These are phyloP conservation scores for Antheraea yamamai DNA, from an alignment of 2,888 invertebrate species.

Conservation along the genomic window DNA sequence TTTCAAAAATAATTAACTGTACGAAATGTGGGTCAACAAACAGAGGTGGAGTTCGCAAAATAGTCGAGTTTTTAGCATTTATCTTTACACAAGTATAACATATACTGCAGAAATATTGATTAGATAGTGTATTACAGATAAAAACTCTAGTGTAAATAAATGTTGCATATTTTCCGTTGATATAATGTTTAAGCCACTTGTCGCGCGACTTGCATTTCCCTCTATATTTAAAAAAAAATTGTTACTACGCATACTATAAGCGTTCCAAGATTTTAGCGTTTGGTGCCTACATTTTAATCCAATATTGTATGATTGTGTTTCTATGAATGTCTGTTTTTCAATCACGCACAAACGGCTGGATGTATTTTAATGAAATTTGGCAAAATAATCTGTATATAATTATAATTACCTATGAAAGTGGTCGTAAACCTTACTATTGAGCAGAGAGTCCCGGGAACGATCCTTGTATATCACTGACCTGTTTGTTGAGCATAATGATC, in stretches of 20 bases:
- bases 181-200: conserved; percentile 50
- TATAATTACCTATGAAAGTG: too few relatives aligned
- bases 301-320: too few relatives aligned
- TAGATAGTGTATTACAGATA: conserved; percentile 57
- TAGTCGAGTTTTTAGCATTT: conserved; percentile 60
- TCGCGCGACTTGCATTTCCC: conserved; percentile 48
- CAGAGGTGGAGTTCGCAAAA: conserved; percentile 76
- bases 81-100: conserved; percentile 58
- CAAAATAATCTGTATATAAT: too few relatives aligned
- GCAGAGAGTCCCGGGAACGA: too few relatives aligned
- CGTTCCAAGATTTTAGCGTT: background rate
- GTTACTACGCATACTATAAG: background rate
- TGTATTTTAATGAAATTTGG: too few relatives aligned
- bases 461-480: too few relatives aligned
- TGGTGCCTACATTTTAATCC: too few relatives aligned
- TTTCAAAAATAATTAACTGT: conserved; percentile 60
- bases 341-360: too few relatives aligned
- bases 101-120: conserved; percentile 72
- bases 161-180: conserved; percentile 73
- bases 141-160: conserved; percentile 66
- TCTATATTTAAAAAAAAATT: background rate
- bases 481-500: too few relatives aligned
- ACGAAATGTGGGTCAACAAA: conserved; percentile 72
- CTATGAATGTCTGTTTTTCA: too few relatives aligned
- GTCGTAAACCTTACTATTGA: too few relatives aligned